Base-by-base conservation (phyloP, 2,797 vertebrate genomes). In the Apogon talboti region DNA sequence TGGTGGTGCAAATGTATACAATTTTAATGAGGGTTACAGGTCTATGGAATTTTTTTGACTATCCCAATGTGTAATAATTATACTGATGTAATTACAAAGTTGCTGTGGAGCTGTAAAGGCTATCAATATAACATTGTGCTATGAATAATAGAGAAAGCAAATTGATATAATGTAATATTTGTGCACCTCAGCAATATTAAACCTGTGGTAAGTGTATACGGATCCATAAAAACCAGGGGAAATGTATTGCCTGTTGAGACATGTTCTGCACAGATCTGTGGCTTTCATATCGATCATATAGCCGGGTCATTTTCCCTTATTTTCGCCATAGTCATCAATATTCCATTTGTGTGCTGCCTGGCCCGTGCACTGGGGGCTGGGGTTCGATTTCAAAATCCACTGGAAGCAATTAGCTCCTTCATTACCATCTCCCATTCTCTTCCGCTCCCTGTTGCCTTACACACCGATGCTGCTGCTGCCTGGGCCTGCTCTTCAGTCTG, bases 331-430 rank as follows among this genome's bases (percentile, higher is more conserved):
- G 86, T 85, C 89, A 92, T 92, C 91, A 91, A 91, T 91, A 92
- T 91, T 91, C 88, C 74, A 87, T 91, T 87, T 86, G 81, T 18
- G 74, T 49, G 55, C 78, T 58, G 82, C 66, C 50, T 46, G 58
- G 70, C 53, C 49, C 43, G 5, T 46, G 74, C 84, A 52, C 78
- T 65, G 64, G 71, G 82, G 83, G 81, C 53, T 18, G 2, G 66
- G 78, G 60, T 92, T 93, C 89, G 80, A 91, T 92, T 92, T 92
- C 87, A 90, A 92, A 91, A 92, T 93, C 90, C 90, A 92, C 78
- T 91, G 89, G 82, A 93, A 91, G 89, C 88, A 91, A 92, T 92
- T 92, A 92, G 88, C 85, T 89, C 76, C 78, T 87, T 93, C 86
- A 90, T 92, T 91, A 92, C 79, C 91, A 87, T 91, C 85, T 83